Base-by-base conservation (phyloP, 2,113 vertebrate genomes). In the Lanius ludovicianus region DNA sequence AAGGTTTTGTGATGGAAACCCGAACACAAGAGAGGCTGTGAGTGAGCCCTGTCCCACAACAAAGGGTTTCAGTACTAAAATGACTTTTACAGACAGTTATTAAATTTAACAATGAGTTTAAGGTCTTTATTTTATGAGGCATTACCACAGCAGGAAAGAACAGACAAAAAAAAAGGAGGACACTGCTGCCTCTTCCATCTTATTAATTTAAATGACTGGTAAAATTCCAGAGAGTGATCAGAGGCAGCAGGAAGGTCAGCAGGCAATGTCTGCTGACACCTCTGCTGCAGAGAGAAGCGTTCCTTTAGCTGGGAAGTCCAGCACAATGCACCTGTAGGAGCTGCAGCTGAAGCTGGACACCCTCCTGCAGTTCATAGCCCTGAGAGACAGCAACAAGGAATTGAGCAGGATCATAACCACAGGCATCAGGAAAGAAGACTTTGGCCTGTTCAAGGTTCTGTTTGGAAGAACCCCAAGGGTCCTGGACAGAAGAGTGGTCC, bases 281-380 rank as follows among this genome's bases (percentile, higher is more conserved):
- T 11, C 39, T 44, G 21, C 28, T 47, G 30, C 17, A 69, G n/a
- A 63, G 2, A 49, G 28, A n/a, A 62, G 21, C 0, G 0, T 3
- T 55, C 19, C 3, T 47, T 52, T 2, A 23, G 19, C 68, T 62
- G 41, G 22, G 12, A 90, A 92, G 67, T 30, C 27, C 35, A 89
- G 31, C 25, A 41, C 41, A 14, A 15, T 1, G 10, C 41, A 17
- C 23, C 46, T 57, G 0, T 23, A 30, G 68, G 74, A 75, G 56
- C 35, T 84, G 17, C 0, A 42, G 52, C 15, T 59, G 42, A 19
- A 63, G 41, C n/a, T 49, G 39, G 56, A 75, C 21, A 50, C 7
- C 19, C 39, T 30, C 7, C 33, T n/a, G 57, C 1, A 47, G 17
- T 1, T 67, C 47, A 42, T 6, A 4, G 62, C 28, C 23, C 83